Evolutionary conservation across 2,888 invertebrate species (phyloP).

Genomic region (Dynastes hyllus): DNA sequence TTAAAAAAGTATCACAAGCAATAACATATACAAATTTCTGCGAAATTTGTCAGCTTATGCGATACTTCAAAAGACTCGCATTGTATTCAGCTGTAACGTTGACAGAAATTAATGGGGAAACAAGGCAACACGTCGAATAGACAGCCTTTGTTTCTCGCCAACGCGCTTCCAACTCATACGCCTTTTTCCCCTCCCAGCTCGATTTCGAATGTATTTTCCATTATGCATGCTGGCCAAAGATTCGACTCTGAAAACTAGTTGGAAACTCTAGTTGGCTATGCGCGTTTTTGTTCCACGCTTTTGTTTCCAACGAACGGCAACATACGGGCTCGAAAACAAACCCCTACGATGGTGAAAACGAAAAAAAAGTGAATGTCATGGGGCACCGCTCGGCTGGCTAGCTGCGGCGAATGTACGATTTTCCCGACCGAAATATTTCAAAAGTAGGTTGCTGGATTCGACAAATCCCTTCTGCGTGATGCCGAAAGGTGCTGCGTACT

Average conservation of each 20-base stretch:
- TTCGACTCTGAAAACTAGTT: neutral
- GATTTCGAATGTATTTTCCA: neutral
- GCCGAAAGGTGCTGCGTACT: neutral
- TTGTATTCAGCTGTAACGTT: neutral
- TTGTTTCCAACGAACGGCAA: too few relatives aligned
- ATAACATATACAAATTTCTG: neutral
- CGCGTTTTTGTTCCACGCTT: neutral
- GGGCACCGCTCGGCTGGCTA: too few relatives aligned
- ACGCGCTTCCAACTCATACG: neutral
- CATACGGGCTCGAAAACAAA: too few relatives aligned
- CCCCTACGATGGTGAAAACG: too few relatives aligned
- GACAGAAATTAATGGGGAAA: neutral
- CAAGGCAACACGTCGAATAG: neutral
- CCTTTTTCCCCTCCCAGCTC: neutral
- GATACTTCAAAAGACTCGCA: neutral
- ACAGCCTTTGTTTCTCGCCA: neutral
- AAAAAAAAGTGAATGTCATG: too few relatives aligned
- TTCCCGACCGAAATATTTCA: conserved; percentile 4
- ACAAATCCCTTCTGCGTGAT: neutral
- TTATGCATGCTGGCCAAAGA: conserved; percentile 3
- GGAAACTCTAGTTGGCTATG: neutral
- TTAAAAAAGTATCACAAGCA: too few relatives aligned
- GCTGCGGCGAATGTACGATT: neutral
- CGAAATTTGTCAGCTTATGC: neutral
- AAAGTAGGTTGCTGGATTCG: neutral